Conservation (phyloP, 92 coral and sea anemone genomes). For the Anthopleura xanthogrammica region DNA sequence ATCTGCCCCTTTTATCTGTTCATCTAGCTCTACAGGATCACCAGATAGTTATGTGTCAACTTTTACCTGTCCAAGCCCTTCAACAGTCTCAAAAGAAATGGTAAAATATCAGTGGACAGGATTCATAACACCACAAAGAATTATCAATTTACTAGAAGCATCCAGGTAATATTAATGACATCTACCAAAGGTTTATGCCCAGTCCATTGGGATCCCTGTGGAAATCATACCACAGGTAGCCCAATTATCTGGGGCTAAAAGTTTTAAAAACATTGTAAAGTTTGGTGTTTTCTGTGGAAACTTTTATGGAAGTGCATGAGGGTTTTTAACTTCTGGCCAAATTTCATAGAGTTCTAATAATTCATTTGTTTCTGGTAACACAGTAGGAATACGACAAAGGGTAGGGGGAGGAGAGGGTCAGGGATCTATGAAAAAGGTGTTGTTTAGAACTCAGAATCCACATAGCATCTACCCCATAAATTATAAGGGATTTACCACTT, state of each 20-base stretch:
- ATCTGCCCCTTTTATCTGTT: not conserved
- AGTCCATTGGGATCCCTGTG: not conserved
- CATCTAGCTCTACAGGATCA: constrained; percentile 58
- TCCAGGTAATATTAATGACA: constrained; percentile 58
- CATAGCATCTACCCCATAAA: too few species aligned
- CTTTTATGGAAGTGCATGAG: too few species aligned
- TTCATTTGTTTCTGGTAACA: too few species aligned
- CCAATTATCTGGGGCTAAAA: not conserved
- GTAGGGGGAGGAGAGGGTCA: too few species aligned
- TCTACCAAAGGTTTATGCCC: not conserved
- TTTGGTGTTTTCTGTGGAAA: too few species aligned
- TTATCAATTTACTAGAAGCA: constrained; percentile 53
- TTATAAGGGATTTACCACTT: too few species aligned
- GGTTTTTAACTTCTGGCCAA: too few species aligned
- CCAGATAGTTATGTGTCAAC: constrained; percentile 77
- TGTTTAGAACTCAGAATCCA: too few species aligned
- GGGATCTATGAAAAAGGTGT: too few species aligned
- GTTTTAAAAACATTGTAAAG: too few species aligned
- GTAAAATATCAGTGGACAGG: constrained; percentile 83
- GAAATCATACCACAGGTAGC: constrained; percentile 3
- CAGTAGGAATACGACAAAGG: too few species aligned
- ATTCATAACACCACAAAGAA: constrained; percentile 55
- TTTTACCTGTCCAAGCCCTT: constrained; percentile 81
- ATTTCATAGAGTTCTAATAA: too few species aligned
- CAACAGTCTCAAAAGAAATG: constrained; percentile 31